Base-by-base conservation (phyloP, 30 jellyfish, hydroid and myxozoan genomes). In the Morbakka virulenta region DNA sequence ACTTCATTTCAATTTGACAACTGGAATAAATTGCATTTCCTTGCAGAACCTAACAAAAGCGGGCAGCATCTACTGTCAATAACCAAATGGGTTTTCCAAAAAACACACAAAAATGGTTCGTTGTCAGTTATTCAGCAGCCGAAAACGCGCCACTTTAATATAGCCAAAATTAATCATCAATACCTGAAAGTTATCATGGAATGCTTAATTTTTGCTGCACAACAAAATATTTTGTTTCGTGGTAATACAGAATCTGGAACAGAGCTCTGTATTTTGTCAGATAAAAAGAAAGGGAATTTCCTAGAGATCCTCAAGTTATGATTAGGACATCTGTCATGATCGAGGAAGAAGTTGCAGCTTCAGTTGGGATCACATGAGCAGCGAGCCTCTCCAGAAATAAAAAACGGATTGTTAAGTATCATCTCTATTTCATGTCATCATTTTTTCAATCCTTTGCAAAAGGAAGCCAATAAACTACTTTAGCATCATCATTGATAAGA, bases 401-500 rank as follows among this genome's bases (percentile, higher is more conserved):
- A 28, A 74, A 71, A 71, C 32, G 70, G 24, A 48, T 48, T n/a
- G n/a, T n/a, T n/a, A n/a, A n/a, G n/a, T n/a, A n/a, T n/a, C n/a
- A n/a, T n/a, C n/a, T n/a, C n/a, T n/a, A n/a, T n/a, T n/a, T n/a
- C n/a, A n/a, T n/a, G n/a, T n/a, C n/a, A n/a, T n/a, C n/a, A n/a
- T n/a, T n/a, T n/a, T n/a, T n/a, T n/a, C n/a, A 35, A 69, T 69
- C 69, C 77, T 65, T 0, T 28, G 61, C 26, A 48, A 69, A 35
- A 27, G 35, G 3, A 69, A 69, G 81, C 20, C 74, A 35, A 0
- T 68, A 20, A 69, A 69, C 11, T 69, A 22, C 26, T 69, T 6
- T 69, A 69, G 70, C 30, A 32, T 69, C 81, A 69, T 69, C 70
- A 41, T 69, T 68, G 81, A 69, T 69, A 69, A 69, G n/a, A n/a